phyloP scores from a whole-genome alignment of 2,888 invertebrate genomes.

The Schizotus pectinicornis region DNA sequence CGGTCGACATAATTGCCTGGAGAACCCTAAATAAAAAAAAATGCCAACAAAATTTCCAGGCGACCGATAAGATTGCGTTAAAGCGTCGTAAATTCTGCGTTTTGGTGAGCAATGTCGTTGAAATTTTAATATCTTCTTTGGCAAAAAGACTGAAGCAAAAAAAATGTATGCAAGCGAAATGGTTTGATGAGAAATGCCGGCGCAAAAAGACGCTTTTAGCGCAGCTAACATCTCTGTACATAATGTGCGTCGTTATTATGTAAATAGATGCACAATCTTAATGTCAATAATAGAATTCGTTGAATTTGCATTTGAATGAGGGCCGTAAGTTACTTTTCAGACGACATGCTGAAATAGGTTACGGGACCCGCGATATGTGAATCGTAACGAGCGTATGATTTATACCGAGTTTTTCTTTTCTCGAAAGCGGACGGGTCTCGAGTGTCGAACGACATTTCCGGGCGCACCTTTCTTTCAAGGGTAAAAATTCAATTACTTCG shows the following conservation, averaged over 20 bases:
- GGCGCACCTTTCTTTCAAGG: no score
- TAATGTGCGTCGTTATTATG: conserved; percentile 44
- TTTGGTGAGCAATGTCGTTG: conserved; percentile 12
- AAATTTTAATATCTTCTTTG: conserved; percentile 17
- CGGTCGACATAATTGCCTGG: no score
- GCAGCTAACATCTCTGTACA: conserved; percentile 27
- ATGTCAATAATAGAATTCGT: conserved; percentile 51
- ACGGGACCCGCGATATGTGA: conserved; percentile 13
- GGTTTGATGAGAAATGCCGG: no score
- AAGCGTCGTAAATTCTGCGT: conserved; percentile 11
- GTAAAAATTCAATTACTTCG: no score
- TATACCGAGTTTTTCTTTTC: not conserved
- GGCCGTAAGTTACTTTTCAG: conserved; percentile 39
- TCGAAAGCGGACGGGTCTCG: no score
- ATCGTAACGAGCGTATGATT: conserved; percentile 9
- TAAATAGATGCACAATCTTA: conserved; percentile 52
- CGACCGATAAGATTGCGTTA: conserved; percentile 18
- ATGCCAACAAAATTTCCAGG: no score
- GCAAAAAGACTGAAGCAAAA: no score
- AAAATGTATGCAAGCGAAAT: no score
- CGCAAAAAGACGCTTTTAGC: conserved; percentile 17
- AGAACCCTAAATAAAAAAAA: no score
- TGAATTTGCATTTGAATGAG: conserved; percentile 51
- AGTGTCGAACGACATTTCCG: no score
- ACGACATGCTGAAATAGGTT: conserved; percentile 7